These are phyloP conservation scores for Calonectris borealis DNA, from an alignment of 2,113 vertebrate genomes.

Conservation along the genomic window DNA sequence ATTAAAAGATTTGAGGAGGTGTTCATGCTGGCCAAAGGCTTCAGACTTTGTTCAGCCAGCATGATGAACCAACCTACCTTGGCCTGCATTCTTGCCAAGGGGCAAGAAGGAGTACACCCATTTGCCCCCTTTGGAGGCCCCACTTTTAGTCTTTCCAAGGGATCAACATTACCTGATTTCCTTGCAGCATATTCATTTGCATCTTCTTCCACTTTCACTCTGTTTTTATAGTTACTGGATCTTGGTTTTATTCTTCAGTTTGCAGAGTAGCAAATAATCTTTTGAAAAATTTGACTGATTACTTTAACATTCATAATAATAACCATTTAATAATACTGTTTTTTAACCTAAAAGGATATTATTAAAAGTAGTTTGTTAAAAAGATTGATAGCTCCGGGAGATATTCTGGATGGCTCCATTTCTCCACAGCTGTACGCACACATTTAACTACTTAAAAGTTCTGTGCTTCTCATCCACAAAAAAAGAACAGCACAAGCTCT, in stretches of 20 bases:
- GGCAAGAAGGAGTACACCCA: not conserved
- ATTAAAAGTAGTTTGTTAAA: not conserved
- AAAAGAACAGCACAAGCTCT: not conserved
- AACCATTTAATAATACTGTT: not conserved
- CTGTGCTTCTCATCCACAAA: not conserved
- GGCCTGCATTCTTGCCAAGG: not conserved
- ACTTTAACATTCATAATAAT: not conserved
- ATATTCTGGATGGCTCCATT: not conserved
- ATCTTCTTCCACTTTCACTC: not conserved
- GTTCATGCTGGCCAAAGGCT: not conserved
- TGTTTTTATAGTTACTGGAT: not conserved
- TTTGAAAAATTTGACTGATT: not conserved
- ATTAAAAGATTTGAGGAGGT: not conserved
- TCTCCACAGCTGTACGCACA: not conserved
- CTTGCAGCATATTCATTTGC: not conserved
- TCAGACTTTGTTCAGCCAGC: not conserved
- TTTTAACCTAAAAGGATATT: not conserved
- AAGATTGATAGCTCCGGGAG: not conserved
- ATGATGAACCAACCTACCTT: not conserved
- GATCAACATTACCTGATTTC: not conserved
- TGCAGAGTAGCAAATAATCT: not conserved
- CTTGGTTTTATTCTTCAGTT: not conserved
- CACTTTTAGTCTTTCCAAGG: not conserved
- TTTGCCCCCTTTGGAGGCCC: not conserved
- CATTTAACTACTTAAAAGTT: not conserved